phyloP scores from a whole-genome alignment of 2,888 invertebrate genomes.

The Galerucella pusilla region DNA sequence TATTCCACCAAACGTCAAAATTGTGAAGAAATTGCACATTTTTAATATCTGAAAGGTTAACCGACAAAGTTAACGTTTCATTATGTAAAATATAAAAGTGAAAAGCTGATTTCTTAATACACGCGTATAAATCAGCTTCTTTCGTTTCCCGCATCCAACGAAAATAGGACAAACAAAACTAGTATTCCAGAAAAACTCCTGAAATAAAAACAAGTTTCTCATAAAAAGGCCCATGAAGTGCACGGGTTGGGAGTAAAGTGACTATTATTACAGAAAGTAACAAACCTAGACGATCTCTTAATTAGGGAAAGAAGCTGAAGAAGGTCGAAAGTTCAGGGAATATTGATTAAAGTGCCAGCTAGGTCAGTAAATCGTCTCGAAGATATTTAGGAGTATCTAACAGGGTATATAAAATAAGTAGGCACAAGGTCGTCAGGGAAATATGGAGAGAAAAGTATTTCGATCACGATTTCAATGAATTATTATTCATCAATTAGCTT shows the following conservation, averaged over 20 bases:
- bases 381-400: constrained; percentile 19
- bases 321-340: constrained; percentile 44
- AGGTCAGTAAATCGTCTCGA: constrained; percentile 16
- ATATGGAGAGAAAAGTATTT: not conserved
- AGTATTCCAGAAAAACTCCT: not conserved
- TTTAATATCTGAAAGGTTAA: too few relatives aligned
- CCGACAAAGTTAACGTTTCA: too few relatives aligned
- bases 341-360: constrained; percentile 37
- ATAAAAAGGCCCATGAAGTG: not conserved
- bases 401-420: not conserved
- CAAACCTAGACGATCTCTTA: constrained; percentile 26
- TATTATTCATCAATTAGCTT: not conserved
- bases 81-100: too few relatives aligned
- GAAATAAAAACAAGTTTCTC: not conserved
- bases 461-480: not conserved
- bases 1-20: too few relatives aligned
- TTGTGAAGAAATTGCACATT: too few relatives aligned
- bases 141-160: too few relatives aligned
- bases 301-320: constrained; percentile 33
- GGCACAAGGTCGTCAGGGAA: not conserved
- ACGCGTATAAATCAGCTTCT: too few relatives aligned
- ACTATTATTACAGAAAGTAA: constrained; percentile 6
- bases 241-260: not conserved
- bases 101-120: too few relatives aligned
- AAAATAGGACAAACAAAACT: not conserved